Conservation (phyloP, 2,113 vertebrate species). For the Rhynchomys soricoides region DNA sequence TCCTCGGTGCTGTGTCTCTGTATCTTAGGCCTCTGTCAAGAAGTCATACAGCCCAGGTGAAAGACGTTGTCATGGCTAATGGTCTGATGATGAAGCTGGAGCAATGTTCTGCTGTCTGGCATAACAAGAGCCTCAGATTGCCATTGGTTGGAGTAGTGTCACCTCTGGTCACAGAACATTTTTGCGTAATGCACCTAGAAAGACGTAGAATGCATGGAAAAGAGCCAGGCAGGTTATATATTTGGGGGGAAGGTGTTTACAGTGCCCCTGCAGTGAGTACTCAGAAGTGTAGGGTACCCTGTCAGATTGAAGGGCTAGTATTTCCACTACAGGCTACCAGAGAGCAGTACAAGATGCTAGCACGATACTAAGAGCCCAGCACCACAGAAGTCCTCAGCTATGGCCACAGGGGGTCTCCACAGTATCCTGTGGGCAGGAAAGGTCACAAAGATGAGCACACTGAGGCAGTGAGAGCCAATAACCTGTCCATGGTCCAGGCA, state of each 20-base stretch:
- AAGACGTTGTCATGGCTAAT: not conserved
- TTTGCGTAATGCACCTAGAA: not conserved
- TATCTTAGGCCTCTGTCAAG: not conserved
- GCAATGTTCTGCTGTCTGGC: not conserved
- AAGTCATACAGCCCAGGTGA: not conserved
- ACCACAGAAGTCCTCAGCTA: not conserved
- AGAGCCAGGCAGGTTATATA: not conserved
- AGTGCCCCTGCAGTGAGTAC: too few relatives aligned
- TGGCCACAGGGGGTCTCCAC: not conserved
- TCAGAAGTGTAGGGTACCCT: not conserved
- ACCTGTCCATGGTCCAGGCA: not conserved
- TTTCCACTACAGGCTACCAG: fast-evolving
- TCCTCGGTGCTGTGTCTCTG: not conserved
- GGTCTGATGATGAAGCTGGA: not conserved
- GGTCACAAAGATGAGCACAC: not conserved
- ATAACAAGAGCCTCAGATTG: not conserved
- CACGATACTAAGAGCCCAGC: not conserved
- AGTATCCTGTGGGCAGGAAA: not conserved
- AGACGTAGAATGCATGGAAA: not conserved
- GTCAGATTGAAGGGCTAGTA: not conserved
- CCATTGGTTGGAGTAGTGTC: not conserved
- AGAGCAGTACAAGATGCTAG: not conserved
- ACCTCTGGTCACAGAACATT: not conserved
- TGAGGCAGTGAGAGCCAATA: not conserved
- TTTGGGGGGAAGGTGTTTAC: not conserved